Conservation (phyloP, 2,888 invertebrate genomes). For the Erebia aethiops region DNA sequence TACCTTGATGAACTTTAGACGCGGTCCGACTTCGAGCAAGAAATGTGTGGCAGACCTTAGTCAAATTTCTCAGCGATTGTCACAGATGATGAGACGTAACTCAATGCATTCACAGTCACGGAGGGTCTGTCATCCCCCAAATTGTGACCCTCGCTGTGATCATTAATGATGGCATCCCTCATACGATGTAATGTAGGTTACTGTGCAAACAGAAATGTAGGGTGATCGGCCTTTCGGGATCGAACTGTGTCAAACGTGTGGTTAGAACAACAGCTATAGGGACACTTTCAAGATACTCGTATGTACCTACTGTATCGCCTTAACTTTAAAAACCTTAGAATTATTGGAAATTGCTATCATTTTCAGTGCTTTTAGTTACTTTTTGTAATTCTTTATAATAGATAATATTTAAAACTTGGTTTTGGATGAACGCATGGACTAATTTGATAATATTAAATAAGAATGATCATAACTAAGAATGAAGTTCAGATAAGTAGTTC, state of each 20-base stretch:
- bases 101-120: constrained; percentile 78
- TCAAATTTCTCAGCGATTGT: constrained; percentile 43
- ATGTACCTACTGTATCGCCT: too few relatives aligned
- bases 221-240: constrained; percentile 63
- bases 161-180: constrained; percentile 80
- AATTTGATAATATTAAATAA: background rate
- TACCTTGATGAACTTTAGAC: background rate
- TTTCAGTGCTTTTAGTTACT: too few relatives aligned
- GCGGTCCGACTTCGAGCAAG: background rate
- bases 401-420: background rate
- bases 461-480: background rate
- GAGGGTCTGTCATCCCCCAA: constrained; percentile 67
- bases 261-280: constrained; percentile 4
- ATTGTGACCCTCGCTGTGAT: constrained; percentile 69
- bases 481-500: too few relatives aligned
- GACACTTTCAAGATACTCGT: too few relatives aligned
- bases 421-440: background rate
- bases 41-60: constrained; percentile 9
- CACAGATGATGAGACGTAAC: constrained; percentile 54
- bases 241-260: constrained; percentile 35
- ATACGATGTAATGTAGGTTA: constrained; percentile 78
- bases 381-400: background rate
- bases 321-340: too few relatives aligned
- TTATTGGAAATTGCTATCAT: too few relatives aligned
- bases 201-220: constrained; percentile 76